These are phyloP conservation scores for Hymenochirus boettgeri DNA, from an alignment of 2,113 vertebrate genomes.

Conservation along the genomic window DNA sequence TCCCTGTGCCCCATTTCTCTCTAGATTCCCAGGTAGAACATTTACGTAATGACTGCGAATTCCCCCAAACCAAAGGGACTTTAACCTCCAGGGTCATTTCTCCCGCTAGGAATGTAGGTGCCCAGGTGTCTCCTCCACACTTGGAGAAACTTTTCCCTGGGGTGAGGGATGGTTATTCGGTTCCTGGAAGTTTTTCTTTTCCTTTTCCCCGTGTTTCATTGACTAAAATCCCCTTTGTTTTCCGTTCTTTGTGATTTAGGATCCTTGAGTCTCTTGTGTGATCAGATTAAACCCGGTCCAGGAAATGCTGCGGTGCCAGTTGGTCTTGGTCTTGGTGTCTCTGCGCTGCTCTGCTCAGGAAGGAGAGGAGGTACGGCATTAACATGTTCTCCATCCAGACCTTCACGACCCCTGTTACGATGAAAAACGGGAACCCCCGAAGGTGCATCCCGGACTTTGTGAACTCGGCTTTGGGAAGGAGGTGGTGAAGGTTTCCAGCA, in stretches of 20 bases:
- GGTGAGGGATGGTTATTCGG: conserved; percentile 13
- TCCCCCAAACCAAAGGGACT: too few relatives aligned
- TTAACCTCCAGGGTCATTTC: too few relatives aligned
- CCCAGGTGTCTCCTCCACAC: too few relatives aligned
- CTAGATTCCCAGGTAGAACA: conserved; percentile 29
- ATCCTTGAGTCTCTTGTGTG: conserved; percentile 46
- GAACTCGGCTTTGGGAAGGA: conserved; percentile 96
- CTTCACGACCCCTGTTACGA: conserved; percentile 92
- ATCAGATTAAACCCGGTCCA: conserved; percentile 52
- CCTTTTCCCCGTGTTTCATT: conserved; percentile 15
- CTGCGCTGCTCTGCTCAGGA: conserved; percentile 70
- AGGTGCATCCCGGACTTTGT: conserved; percentile 99
- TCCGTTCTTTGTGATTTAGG: conserved; percentile 15
- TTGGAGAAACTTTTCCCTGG: too few relatives aligned
- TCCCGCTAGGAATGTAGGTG: too few relatives aligned
- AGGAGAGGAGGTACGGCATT: conserved; percentile 67
- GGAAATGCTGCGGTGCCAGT: conserved; percentile 66
- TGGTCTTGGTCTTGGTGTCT: conserved; percentile 66
- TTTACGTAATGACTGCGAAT: background rate
- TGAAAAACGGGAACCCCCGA: conserved; percentile 86
- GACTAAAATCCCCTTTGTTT: conserved; percentile 23
- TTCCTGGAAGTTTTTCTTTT: conserved; percentile 25
- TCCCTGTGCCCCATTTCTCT: background rate
- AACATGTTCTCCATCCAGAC: conserved; percentile 86
- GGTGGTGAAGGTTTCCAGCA: conserved; percentile 90